Conservation (phyloP, 2,797 vertebrate genomes). For the Manis pentadactyla region DNA sequence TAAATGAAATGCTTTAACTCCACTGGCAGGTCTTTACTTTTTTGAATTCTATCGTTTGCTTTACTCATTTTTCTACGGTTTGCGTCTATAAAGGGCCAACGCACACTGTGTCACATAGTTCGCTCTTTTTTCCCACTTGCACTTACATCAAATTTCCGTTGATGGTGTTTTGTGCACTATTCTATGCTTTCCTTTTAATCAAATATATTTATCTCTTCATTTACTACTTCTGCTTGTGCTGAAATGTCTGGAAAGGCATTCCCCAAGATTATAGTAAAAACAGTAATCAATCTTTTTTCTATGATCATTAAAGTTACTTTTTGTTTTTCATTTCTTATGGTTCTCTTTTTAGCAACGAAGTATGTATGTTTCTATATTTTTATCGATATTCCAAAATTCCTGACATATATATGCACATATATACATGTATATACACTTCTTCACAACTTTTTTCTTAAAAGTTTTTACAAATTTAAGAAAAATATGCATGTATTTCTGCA, state of each 20-base stretch:
- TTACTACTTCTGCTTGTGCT: neutral
- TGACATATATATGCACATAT: neutral
- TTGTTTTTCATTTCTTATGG: constrained; percentile 24
- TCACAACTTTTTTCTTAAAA: neutral
- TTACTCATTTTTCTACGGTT: constrained; percentile 14
- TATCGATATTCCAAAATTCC: neutral
- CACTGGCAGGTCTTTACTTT: neutral
- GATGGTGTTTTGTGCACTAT: neutral
- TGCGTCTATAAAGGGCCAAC: neutral
- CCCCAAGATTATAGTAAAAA: constrained; percentile 46
- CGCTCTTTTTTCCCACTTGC: neutral
- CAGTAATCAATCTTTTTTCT: neutral
- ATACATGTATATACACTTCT: neutral
- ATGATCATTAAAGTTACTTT: neutral
- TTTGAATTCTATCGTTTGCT: neutral
- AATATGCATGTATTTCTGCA: neutral
- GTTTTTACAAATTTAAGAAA: neutral
- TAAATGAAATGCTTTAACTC: neutral
- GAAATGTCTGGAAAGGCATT: constrained; percentile 15
- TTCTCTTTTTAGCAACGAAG: neutral
- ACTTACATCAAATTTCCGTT: constrained; percentile 31
- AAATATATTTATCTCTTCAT: neutral
- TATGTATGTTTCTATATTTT: constrained; percentile 28
- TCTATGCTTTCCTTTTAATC: neutral
- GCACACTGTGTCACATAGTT: neutral